Percentiles rank a stretch among this genome's conserved stretches.
Conservation (phyloP, 2,888 invertebrate genomes). For the Smittia aterrima region DNA sequence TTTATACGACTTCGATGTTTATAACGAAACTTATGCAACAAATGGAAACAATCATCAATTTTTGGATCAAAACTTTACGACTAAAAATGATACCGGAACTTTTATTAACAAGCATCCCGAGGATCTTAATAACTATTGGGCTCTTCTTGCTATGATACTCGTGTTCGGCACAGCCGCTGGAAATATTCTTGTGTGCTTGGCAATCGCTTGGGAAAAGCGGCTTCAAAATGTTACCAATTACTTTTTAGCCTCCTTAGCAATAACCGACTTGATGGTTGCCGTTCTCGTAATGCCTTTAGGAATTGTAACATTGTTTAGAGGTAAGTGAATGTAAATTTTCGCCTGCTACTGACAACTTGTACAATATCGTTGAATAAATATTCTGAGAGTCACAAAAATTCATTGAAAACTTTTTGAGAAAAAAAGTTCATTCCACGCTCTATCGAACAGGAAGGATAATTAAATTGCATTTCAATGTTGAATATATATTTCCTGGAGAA, state of each 20-base stretch:
- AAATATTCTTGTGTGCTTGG: slow-evolving; percentile 90
- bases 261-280: slow-evolving; percentile 93
- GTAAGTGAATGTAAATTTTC: slow-evolving; percentile 60
- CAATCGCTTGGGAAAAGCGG: slow-evolving; percentile 86
- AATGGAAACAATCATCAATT: slow-evolving; percentile 16
- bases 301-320: slow-evolving; percentile 75
- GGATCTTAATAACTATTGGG: slow-evolving; percentile 74
- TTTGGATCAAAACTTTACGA: neutral
- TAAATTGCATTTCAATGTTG: no score
- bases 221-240: slow-evolving; percentile 97
- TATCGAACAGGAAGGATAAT: no score
- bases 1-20: neutral
- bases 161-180: slow-evolving; percentile 87
- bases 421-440: no score
- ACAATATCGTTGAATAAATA: no score
- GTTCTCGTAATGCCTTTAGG: slow-evolving; percentile 94
- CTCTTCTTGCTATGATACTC: slow-evolving; percentile 70
- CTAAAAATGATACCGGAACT: neutral
- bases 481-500: no score
- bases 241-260: slow-evolving; percentile 91
- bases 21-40: slow-evolving; percentile 6
- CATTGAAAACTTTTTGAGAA: no score
- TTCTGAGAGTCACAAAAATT: no score
- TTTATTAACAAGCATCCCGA: neutral
- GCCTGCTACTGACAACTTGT: neutral